Evolutionary conservation across 2,797 vertebrate genomes (phyloP).

Genomic region (Loris lydekkerianus): DNA sequence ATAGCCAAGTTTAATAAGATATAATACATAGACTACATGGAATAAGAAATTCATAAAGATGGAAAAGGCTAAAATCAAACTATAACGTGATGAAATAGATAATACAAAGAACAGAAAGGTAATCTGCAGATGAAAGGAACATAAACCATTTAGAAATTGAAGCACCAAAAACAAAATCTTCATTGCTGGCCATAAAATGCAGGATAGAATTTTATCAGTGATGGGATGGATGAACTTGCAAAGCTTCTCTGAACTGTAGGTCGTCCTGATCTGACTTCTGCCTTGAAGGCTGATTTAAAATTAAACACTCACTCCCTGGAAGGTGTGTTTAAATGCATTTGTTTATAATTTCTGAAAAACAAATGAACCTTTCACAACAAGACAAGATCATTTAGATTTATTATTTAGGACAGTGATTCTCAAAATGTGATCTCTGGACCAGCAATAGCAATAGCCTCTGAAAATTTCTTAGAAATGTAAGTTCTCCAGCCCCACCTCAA

Average conservation of each 20-base stretch:
- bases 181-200: not conserved
- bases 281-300: not conserved
- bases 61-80: not conserved
- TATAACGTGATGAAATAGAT: not conserved
- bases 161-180: not conserved
- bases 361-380: not conserved
- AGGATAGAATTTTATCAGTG: not conserved
- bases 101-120: not conserved
- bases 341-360: conserved; percentile 41
- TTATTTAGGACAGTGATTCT: conserved; percentile 26
- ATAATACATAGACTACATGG: not conserved
- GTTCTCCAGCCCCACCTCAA: not conserved
- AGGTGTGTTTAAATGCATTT: not conserved
- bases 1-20: not conserved
- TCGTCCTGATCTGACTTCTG: not conserved
- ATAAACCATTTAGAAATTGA: not conserved
- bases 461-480: not conserved
- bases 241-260: not conserved
- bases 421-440: not conserved
- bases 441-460: not conserved
- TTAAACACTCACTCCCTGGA: not conserved
- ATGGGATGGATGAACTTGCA: not conserved
- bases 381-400: not conserved
- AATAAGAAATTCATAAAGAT: not conserved
- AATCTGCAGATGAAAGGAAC: not conserved